These are phyloP conservation scores for Chloroceryle amazona DNA, from an alignment of 2,797 vertebrate species.

Conservation along the genomic window DNA sequence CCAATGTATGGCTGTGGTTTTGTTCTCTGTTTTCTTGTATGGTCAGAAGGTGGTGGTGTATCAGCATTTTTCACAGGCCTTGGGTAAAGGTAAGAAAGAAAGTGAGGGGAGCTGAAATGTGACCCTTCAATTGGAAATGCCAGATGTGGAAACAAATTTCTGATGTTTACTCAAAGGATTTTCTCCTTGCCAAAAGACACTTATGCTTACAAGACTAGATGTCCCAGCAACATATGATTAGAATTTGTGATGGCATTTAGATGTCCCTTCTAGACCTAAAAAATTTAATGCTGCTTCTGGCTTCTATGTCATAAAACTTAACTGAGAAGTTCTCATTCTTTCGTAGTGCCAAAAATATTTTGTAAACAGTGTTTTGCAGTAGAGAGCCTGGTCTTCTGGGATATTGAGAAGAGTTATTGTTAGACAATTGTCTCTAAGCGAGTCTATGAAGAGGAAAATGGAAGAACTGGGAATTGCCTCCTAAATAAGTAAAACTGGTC, in stretches of 20 bases:
- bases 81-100: background rate
- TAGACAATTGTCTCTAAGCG: background rate
- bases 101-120: background rate
- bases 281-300: slow-evolving; percentile 23
- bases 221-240: background rate
- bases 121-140: background rate
- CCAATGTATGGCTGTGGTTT: background rate
- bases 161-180: background rate
- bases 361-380: background rate
- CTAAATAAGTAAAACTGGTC: background rate
- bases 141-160: background rate
- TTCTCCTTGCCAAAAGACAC: slow-evolving; percentile 28
- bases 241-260: slow-evolving; percentile 31
- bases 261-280: slow-evolving; percentile 16
- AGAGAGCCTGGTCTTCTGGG: background rate
- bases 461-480: background rate
- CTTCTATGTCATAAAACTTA: slow-evolving; percentile 17
- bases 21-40: background rate
- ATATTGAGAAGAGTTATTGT: background rate
- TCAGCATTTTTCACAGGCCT: background rate
- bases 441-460: background rate
- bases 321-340: slow-evolving; percentile 27
- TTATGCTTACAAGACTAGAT: background rate
- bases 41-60: background rate
- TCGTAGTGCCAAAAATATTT: background rate